Percentiles rank a stretch among this genome's conserved stretches.
Evolutionary conservation across 2,113 vertebrate genomes (phyloP).

Genomic region (Thamnophis sirtalis): DNA sequence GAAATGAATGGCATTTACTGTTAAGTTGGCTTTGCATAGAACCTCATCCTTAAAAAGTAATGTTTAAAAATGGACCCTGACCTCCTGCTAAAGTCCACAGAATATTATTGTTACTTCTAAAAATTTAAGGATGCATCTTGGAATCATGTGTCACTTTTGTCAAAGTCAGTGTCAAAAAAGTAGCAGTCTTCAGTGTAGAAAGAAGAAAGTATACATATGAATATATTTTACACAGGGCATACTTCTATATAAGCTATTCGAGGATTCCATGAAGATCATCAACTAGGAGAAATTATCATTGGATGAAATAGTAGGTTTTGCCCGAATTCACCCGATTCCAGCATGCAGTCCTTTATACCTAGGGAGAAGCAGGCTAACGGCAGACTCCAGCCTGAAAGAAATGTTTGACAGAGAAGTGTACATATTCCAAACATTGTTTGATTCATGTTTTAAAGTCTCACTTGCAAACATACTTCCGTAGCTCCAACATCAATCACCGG

Average conservation of each 20-base stretch:
- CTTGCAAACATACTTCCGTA: conserved; percentile 69
- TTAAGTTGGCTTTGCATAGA: background rate
- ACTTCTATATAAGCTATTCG: background rate
- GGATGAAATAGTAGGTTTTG: conserved; percentile 14
- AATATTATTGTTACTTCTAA: background rate
- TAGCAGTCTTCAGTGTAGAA: background rate
- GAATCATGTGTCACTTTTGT: background rate
- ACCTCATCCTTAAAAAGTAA: background rate
- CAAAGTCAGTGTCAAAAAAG: background rate
- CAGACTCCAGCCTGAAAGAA: conserved; percentile 69
- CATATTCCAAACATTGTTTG: conserved; percentile 76
- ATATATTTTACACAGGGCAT: background rate
- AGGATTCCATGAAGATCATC: background rate
- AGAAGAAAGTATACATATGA: background rate
- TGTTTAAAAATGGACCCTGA: background rate
- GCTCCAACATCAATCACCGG: conserved; percentile 70
- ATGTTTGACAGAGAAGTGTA: conserved; percentile 69
- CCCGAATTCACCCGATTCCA: conserved; percentile 51
- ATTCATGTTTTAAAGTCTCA: conserved; percentile 74
- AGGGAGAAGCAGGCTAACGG: conserved; percentile 50
- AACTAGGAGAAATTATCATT: background rate
- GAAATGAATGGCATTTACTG: background rate
- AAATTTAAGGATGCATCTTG: background rate
- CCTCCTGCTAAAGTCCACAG: background rate
- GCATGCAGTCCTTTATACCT: conserved; percentile 42